A percentile compares a stretch with the other conserved stretches of the same genome.
Conservation (phyloP, 92 coral and sea anemone genomes). For the Ricordea florida region DNA sequence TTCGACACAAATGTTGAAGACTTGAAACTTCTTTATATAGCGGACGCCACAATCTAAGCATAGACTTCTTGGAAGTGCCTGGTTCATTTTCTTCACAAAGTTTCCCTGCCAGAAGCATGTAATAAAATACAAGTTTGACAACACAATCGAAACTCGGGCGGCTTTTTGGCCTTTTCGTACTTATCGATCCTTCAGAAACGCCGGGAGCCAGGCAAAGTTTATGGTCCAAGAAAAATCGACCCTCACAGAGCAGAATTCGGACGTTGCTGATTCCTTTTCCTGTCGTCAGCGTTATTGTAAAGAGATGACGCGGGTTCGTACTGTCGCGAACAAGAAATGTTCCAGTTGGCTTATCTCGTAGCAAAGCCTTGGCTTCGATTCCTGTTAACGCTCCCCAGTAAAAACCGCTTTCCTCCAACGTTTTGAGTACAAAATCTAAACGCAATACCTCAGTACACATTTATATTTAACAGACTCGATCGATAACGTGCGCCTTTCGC, state of each 20-base stretch:
- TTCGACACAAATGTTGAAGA: slow-evolving; percentile 56
- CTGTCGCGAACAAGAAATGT: slow-evolving; percentile 62
- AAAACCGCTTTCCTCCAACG: slow-evolving; percentile 41
- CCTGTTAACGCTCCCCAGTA: slow-evolving; percentile 60
- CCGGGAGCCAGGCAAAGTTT: background rate
- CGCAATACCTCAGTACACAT: too few species aligned
- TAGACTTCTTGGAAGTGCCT: background rate
- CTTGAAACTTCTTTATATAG: slow-evolving; percentile 40
- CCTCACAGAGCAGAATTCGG: slow-evolving; percentile 18
- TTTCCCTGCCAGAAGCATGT: slow-evolving; percentile 37
- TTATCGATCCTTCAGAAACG: background rate
- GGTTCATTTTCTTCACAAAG: slow-evolving; percentile 5
- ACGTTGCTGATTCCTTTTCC: slow-evolving; percentile 43
- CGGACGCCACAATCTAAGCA: slow-evolving; percentile 30
- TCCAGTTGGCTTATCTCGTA: slow-evolving; percentile 31
- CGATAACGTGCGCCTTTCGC: too few species aligned
- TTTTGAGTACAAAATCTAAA: slow-evolving; percentile 4
- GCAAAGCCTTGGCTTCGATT: slow-evolving; percentile 41
- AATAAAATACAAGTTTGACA: slow-evolving; percentile 49
- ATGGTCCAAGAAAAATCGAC: slow-evolving; percentile 48
- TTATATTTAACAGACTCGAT: too few species aligned
- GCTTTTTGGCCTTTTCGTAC: background rate
- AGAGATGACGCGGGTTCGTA: slow-evolving; percentile 49
- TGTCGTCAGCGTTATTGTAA: slow-evolving; percentile 44
- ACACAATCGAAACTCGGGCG: slow-evolving; percentile 60